Evolutionary conservation across 2,888 invertebrate genomes (phyloP), one percentile per base, ranked within the genome.

Genomic region (Cryptocheilus praepositus): DNA sequence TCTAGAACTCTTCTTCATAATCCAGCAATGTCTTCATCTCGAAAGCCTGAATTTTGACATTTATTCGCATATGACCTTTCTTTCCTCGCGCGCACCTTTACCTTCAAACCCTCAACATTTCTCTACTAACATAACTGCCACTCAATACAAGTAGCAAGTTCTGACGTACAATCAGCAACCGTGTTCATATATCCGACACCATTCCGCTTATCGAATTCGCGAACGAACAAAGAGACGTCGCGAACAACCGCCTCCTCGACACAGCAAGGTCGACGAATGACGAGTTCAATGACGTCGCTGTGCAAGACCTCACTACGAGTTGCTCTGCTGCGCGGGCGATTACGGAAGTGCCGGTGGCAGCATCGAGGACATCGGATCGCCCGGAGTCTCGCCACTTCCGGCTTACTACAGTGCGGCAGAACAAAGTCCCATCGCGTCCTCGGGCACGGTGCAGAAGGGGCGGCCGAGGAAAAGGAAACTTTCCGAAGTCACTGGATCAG

Each of bases 391-490:
- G 3, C 93, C 93, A 13, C 90, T 90, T 44, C 91, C 91, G 69
- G 84, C 90, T 53, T 95, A 92, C 86, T 93, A 92, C 87, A 91
- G 91, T 78, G 90, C 91, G 25, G 91, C 91, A 18, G 92, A 89
- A 64, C 88, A 88, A 62, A 88, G 87, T 70, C 86, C 88, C 7
- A 83, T 87, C 55, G 76, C 84, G 52, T 68, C 83, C 4, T 79
- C 81, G 19, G 81, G 89, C 3, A 90, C 93, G 2, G 93, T 92
- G 58, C 93, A 93, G 73, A 96, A 96, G 89, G 95, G 95, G 0
- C 90, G 96, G 22, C 95, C 95, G 0, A 90, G 95, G 80, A 96
- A 96, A 88, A 90, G 95, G 85, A 95, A 95, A 87, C 85, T 93
- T n/a, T 89, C 88, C 49, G 88, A 88, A 72, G 5, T 91, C 90